Evolutionary conservation across 2,113 vertebrate genomes (phyloP), one percentile per base, ranked within the genome.

Genomic region (Pangasianodon gigas): DNA sequence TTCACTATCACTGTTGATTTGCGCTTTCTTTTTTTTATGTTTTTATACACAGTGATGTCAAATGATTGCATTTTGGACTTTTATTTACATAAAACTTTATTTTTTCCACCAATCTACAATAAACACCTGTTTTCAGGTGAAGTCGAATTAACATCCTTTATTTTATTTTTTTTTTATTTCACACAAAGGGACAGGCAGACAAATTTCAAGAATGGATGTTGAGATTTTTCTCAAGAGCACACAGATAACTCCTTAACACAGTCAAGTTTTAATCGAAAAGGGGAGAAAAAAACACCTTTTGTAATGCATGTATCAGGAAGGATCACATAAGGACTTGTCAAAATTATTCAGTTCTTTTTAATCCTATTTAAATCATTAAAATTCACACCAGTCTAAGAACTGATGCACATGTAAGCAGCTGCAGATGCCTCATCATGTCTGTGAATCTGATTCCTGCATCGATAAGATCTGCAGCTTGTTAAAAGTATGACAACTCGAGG

Each of bases 61-160:
- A 79, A 77, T 67, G 3, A 6, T 32, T 82, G 46, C n/a, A 80
- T 48, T 77, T 46, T 46, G 29, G 71, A 87, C 89, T 93, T 95
- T 96, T 95, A 95, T 95, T 96, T 92, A 93, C 92, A 94, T 92
- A 92, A 85, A 94, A 87, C 6, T 90, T 88, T 10, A 93, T 91
- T 93, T 67, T 67, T 93, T 92, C 93, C 92, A 92, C 91, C 92
- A 75, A 89, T 92, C 92, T 94, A 95, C 94, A 96, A 95, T 96
- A 96, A 95, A 95, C 95, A 94, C 24, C 85, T 89, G 81, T 83
- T 90, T 85, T 13, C 90, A 88, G 29, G 51, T 84, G 89, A 90
- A 86, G 90, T 90, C 84, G 41, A 80, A 88, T 90, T 41, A 84
- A 84, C 86, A 21, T 75, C 88, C 84, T 67, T n/a, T 85, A 79